phyloP scores from a whole-genome alignment of 2,113 vertebrate genomes.

The Xenotilapia flavipinnis region DNA sequence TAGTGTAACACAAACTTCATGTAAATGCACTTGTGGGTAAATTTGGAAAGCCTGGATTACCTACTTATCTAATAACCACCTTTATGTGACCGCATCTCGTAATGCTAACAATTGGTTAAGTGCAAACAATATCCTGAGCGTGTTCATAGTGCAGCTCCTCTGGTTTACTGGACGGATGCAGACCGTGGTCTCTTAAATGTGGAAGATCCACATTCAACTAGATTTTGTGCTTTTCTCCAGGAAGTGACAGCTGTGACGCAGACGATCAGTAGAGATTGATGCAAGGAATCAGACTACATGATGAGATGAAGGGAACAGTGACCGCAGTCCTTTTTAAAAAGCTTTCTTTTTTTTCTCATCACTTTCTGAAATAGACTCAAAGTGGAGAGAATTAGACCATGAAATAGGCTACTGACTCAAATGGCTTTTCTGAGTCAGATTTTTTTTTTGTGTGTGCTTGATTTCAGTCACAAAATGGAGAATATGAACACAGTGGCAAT shows the following conservation, averaged over 20 bases:
- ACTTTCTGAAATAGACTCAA: not conserved
- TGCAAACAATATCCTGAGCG: not conserved
- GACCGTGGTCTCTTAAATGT: not conserved
- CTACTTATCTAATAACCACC: not conserved
- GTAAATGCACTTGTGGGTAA: not conserved
- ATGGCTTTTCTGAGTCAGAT: not conserved
- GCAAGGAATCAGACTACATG: not conserved
- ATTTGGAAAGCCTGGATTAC: not conserved
- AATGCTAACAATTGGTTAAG: too few relatives aligned
- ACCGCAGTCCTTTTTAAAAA: not conserved
- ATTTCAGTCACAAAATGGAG: not conserved
- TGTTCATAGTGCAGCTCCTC: not conserved
- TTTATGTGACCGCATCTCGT: accelerated
- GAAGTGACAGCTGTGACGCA: not conserved
- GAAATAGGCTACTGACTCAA: not conserved
- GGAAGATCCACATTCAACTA: not conserved
- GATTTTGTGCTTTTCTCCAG: not conserved
- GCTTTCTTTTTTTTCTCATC: not conserved
- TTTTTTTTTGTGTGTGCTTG: not conserved
- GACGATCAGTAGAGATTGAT: not conserved
- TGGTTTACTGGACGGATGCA: not conserved
- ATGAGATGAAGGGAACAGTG: not conserved
- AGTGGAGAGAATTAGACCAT: slow-evolving; percentile 14
- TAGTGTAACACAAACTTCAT: not conserved
- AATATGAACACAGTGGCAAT: not conserved